Conservation (phyloP, 2,113 vertebrate genomes). For the Accipiter virgatus region DNA sequence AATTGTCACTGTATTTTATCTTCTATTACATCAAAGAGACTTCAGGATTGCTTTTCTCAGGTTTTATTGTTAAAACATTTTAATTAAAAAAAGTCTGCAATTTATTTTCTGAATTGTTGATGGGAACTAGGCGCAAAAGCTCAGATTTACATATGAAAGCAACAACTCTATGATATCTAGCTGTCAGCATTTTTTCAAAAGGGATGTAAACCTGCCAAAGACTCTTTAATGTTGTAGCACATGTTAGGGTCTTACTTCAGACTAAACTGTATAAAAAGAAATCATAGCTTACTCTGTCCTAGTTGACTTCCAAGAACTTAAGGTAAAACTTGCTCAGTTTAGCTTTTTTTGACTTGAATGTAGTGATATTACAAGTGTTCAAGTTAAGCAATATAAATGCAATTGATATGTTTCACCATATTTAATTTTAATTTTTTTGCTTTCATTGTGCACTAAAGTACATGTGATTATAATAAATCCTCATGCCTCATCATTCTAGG, state of each 20-base stretch:
- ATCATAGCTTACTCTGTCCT: not conserved
- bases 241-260: constrained; percentile 1
- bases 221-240: constrained; percentile 48
- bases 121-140: not conserved
- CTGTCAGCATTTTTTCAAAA: constrained; percentile 53
- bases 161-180: constrained; percentile 33
- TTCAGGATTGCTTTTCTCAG: constrained; percentile 36
- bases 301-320: not conserved
- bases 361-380: not conserved
- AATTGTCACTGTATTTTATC: constrained; percentile 51
- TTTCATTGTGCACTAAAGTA: not conserved
- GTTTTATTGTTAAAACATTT: constrained; percentile 69
- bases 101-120: constrained; percentile 52
- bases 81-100: constrained; percentile 59
- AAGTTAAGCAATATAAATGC: not conserved
- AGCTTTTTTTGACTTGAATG: not conserved
- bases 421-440: not conserved
- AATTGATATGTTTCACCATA: not conserved
- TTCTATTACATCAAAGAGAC: constrained; percentile 50
- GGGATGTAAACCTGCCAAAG: constrained; percentile 25
- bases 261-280: not conserved
- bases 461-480: not conserved
- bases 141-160: constrained; percentile 72
- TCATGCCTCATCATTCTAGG: not conserved
- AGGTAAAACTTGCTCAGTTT: not conserved